Evolutionary conservation across 2,797 vertebrate genomes (phyloP), one percentile per base, ranked within the genome.

Genomic region (Malacoctenus gilli): DNA sequence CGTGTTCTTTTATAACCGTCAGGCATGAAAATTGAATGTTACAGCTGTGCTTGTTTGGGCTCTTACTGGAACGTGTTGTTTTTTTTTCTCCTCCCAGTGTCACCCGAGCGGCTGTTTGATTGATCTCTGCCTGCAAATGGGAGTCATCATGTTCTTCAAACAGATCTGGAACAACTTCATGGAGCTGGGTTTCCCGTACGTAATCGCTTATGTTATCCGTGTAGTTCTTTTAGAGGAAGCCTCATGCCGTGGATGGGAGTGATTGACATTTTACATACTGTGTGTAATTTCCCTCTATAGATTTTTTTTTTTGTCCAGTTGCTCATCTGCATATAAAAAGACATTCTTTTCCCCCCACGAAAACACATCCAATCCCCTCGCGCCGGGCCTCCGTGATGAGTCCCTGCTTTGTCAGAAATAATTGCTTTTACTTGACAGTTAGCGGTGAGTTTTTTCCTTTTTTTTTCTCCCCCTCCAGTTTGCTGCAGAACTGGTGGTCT

Each of bases 141-240:
- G 97, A 54, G 95, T 99, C 52, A 99, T 99, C 80, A 99, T 99
- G 97, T 95, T 98, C 85, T 91, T 99, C 81, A 99, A 99, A 84
- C 97, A 99, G 85, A 98, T 98, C 90, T 99, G 97, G 97, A 99
- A 99, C 85, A 99, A 99, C 86, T 99, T 99, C 82, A 99, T 99
- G 96, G 97, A 99, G 77, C 91, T 99, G 1, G 97, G 97, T 53
- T 90, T 79, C 59, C 89, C 87, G 89, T 90, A 46, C 81, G 89
- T 77, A 42, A 55, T 39, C 2, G 20, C 8, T 58, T 31, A 34
- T 58, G 58, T 15, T 32, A 51, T 39, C 55, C 16, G 34, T 13
- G 25, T 30, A 18, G 6, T 31, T 47, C 25, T 47, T 57, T 23
- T 6, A 10, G 20, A 23, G 2, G 35, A 53, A 30, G 4, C n/a